Conservation (phyloP, 2,113 vertebrate species). For the Neomonachus schauinslandi region DNA sequence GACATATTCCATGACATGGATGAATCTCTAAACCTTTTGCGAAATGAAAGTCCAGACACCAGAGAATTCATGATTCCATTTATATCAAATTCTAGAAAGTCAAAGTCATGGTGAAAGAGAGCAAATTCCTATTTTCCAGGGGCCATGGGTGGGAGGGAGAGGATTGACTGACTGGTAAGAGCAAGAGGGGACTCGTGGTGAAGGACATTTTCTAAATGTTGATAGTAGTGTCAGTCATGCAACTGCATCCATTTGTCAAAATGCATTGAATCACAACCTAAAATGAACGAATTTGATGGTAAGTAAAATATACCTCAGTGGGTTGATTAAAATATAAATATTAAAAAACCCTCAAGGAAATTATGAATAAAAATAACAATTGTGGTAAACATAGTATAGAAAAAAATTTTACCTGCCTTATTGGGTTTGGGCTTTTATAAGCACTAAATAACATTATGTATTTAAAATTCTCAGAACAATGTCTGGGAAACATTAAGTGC, state of each 20-base stretch:
- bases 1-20: neutral
- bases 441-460: neutral
- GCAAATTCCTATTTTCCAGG: neutral
- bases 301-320: neutral
- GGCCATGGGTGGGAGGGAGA: neutral
- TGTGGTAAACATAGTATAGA: neutral
- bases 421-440: neutral
- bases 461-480: neutral
- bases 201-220: neutral
- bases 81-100: constrained; percentile 13
- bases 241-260: neutral
- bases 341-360: neutral
- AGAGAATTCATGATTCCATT: neutral
- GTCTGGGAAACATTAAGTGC: neutral
- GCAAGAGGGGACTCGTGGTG: neutral
- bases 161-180: neutral
- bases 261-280: neutral
- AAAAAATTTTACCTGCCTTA: neutral
- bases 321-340: neutral
- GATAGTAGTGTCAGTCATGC: too few relatives aligned
- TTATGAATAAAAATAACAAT: neutral
- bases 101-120: neutral
- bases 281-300: neutral
- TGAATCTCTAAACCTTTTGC: neutral
- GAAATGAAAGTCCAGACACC: neutral